Base-by-base conservation (phyloP, 2,888 invertebrate species). In the Microchrysa polita region DNA sequence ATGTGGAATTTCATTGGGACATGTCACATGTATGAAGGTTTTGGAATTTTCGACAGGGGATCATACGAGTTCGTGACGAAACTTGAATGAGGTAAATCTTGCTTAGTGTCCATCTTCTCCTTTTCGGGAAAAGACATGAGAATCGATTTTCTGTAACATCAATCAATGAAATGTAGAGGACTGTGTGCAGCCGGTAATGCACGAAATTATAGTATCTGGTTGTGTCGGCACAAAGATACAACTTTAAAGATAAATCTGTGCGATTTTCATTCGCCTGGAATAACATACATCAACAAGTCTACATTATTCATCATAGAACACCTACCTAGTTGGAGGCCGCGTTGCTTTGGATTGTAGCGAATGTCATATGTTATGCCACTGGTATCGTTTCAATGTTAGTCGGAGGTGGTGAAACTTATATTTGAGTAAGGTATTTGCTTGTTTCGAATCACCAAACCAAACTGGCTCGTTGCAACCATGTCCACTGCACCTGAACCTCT, bases 211-310 rank as follows among this genome's bases (percentile, higher is more conserved):
- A 14, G 48, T 65, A 65, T 22, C 34, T 22, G n/a, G 65, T 18
- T 48, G 44, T 18, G 65, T 44, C 42, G 65, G 23, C 14, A 16
- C 7, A 34, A 69, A 57, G 55, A 42, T 55, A 69, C 69, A 55
- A 55, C n/a, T 10, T 10, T 18, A 12, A 10, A 55, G 55, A 69
- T 69, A 55, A 69, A 69, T 69, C 55, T 42, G 40, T 20, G 22
- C 57, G 55, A 55, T 55, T 23, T 69, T 55, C 57, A 69, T 57
- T 42, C 9, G 69, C 55, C 73, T 72, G 73, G 71, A 7, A 34
- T 34, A 34, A 34, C 27, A 75, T 75, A 75, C 74, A 73, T 75
- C 72, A 75, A 75, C 75, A 75, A 73, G 75, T 75, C 67, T 72
- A 61, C 55, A 74, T 72, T 74, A 75, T 75, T 67, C 75, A 75